Base-by-base conservation (phyloP, 2,797 vertebrate genomes). In the Enteromius trimaculatus region DNA sequence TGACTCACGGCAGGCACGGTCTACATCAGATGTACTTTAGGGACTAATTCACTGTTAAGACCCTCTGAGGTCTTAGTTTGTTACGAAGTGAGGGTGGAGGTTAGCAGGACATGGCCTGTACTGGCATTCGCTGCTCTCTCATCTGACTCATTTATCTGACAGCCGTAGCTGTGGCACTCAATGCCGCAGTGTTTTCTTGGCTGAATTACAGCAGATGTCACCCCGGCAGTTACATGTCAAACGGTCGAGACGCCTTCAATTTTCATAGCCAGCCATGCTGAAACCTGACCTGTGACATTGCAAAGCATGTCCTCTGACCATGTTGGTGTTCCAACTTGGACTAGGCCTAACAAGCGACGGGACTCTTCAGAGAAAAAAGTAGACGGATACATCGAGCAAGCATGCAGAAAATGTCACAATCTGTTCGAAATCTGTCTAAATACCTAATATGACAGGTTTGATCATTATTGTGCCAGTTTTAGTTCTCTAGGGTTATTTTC, bases 151-250 rank as follows among this genome's bases (percentile, higher is more conserved):
- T 85, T 88, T 80, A 84, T 84, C 80, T 74, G 81, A 82, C 77
- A 87, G 83, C 68, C 84, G 62, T 65, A 64, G 77, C 86, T 82
- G 82, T 79, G 87, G 86, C 85, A 85, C 82, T 85, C 84, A 83
- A 85, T 79, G 71, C 82, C 39, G 55, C 55, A 80, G 79, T 84
- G 85, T 87, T 86, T 87, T 84, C 80, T 87, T 88, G 72, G 78
- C 86, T 79, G 66, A 82, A 77, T 81, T 87, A 86, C 85, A 84
- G 79, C 66, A 82, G 87, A 87, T 85, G 79, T 88, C 86, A 90
- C 84, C 81, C 77, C 75, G 84, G 80, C 85, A 71, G 84, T 84
- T 84, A 80, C 81, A 87, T 83, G 80, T 70, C 44, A 81, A 85
- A 87, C 21, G 72, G 85, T 82, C 55, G 47, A 79, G 82, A 88